Evolutionary conservation across 2,888 invertebrate genomes (phyloP).

Genomic region (Drosophila kambysellisi): DNA sequence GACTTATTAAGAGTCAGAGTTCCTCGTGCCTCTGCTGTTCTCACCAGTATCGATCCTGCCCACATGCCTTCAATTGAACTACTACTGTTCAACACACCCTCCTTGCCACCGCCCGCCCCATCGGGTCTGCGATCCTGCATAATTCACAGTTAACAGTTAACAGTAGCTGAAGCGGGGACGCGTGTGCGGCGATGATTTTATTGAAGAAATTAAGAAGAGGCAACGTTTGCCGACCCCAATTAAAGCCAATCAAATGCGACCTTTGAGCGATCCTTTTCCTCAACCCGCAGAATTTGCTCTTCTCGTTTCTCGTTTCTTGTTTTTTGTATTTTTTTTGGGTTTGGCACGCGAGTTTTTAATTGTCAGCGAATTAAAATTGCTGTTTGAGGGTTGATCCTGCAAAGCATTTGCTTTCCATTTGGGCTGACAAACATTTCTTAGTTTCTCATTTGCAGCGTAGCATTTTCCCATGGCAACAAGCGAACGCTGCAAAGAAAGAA

Average conservation of each 20-base stretch:
- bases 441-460: conserved; percentile 34
- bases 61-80: conserved; percentile 42
- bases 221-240: conserved; percentile 60
- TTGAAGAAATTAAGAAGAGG: conserved; percentile 37
- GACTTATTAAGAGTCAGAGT: background rate
- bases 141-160: conserved; percentile 30
- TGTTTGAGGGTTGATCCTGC: conserved; percentile 61
- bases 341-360: conserved; percentile 56
- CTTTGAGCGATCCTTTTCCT: conserved; percentile 49
- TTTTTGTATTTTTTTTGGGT: background rate
- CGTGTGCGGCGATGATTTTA: conserved; percentile 59
- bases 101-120: background rate
- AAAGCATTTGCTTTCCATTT: conserved; percentile 30
- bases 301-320: background rate
- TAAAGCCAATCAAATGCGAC: conserved; percentile 66
- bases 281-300: conserved; percentile 62
- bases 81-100: conserved; percentile 14
- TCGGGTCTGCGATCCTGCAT: conserved; percentile 64
- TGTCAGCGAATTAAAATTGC: conserved; percentile 36
- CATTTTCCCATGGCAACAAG: conserved; percentile 66
- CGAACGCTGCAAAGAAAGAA: conserved; percentile 44
- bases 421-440: conserved; percentile 34
- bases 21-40: conserved; percentile 5
- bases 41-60: conserved; percentile 68
- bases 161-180: conserved; percentile 42